phyloP scores from a whole-genome alignment of 2,888 invertebrate genomes.

The Laothoe populi region DNA sequence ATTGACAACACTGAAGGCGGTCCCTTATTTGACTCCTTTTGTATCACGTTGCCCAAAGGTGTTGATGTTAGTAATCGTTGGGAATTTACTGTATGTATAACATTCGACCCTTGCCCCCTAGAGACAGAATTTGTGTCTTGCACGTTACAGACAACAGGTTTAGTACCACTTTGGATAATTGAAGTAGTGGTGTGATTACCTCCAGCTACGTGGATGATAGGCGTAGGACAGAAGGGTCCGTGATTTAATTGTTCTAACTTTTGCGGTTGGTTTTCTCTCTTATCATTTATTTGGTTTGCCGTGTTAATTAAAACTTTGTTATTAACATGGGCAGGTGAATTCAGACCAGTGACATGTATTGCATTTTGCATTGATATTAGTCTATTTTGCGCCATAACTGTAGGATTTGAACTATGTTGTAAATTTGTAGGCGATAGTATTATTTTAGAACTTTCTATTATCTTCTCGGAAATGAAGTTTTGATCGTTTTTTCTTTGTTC shows the following conservation, averaged over 20 bases:
- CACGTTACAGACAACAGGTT: constrained; percentile 61
- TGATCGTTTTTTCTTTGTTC: constrained; percentile 66
- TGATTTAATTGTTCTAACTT: constrained; percentile 67
- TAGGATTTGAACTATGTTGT: constrained; percentile 66
- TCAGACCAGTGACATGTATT: constrained; percentile 65
- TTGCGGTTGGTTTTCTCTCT: constrained; percentile 61
- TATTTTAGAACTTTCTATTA: constrained; percentile 69
- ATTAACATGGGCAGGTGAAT: constrained; percentile 63
- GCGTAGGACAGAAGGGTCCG: constrained; percentile 56
- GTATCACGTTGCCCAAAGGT: constrained; percentile 64
- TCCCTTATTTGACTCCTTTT: constrained; percentile 66
- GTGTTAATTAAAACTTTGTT: constrained; percentile 73
- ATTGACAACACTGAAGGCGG: constrained; percentile 70
- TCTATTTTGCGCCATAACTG: constrained; percentile 77
- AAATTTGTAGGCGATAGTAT: constrained; percentile 71
- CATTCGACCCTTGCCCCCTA: constrained; percentile 65
- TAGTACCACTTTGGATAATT: constrained; percentile 65
- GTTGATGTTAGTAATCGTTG: constrained; percentile 66
- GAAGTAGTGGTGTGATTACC: constrained; percentile 61
- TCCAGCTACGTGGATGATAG: constrained; percentile 71
- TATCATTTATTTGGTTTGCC: constrained; percentile 62
- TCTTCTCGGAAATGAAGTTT: constrained; percentile 53
- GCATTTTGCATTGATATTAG: constrained; percentile 76
- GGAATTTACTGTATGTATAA: constrained; percentile 71
- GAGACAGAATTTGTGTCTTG: constrained; percentile 61